Percentiles rank a stretch among this genome's conserved stretches.
Evolutionary conservation across 92 coral and sea anemone genomes (phyloP).

Genomic region (Zoanthus gigantus): DNA sequence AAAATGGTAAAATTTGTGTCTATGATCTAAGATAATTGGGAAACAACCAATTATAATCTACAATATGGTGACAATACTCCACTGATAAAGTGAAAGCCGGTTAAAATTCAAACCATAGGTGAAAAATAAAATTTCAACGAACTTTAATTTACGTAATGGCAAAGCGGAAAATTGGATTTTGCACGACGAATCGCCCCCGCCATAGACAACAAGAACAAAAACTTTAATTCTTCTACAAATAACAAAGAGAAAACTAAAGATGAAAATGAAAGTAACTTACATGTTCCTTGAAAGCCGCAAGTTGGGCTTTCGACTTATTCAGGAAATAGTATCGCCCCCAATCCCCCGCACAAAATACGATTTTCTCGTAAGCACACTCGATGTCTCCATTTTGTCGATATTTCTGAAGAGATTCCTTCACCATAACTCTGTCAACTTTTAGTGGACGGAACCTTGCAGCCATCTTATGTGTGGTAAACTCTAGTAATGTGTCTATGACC

Average conservation of each 20-base stretch:
- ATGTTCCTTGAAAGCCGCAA: conserved; percentile 95
- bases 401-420: conserved; percentile 74
- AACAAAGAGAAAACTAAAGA: too few relatives aligned
- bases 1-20: not conserved
- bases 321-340: conserved; percentile 91
- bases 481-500: conserved; percentile 80
- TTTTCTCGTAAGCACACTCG: conserved; percentile 83
- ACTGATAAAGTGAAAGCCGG: not conserved
- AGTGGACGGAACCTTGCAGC: conserved; percentile 95
- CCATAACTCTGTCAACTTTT: conserved; percentile 77
- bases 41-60: not conserved
- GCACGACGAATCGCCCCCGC: not conserved
- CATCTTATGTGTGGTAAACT: conserved; percentile 97
- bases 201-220: not conserved
- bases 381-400: conserved; percentile 71
- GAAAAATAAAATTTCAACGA: not conserved
- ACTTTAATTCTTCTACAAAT: not conserved
- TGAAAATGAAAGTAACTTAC: conserved; percentile 63
- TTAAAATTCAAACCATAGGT: not conserved
- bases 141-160: conserved; percentile 16
- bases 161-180: not conserved
- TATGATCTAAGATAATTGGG: not conserved
- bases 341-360: conserved; percentile 85
- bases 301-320: conserved; percentile 88
- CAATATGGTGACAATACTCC: not conserved